Evolutionary conservation across 2,888 invertebrate species (phyloP).

Genomic region (Torymus texanus): DNA sequence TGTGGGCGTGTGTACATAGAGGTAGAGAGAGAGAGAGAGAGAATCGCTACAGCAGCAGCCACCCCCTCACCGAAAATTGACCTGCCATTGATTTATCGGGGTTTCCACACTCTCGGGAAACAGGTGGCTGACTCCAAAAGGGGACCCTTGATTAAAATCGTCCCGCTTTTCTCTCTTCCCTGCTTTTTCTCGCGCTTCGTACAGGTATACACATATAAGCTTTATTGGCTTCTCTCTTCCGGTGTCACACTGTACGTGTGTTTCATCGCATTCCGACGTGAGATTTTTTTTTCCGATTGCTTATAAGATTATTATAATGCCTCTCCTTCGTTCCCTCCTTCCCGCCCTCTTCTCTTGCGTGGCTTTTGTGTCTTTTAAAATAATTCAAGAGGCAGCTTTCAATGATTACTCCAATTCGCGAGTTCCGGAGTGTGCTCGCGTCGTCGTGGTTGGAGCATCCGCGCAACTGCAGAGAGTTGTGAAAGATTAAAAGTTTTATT

Average conservation of each 20-base stretch:
- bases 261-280: conserved; percentile 13
- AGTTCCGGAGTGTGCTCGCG: too few species aligned
- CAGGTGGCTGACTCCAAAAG: conserved; percentile 15
- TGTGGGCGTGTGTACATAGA: too few species aligned
- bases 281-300: background rate
- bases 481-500: conserved; percentile 16
- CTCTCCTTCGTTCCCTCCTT: background rate
- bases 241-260: background rate
- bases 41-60: background rate
- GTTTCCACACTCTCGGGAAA: background rate
- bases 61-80: conserved; percentile 12
- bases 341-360: too few species aligned
- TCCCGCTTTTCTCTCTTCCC: background rate
- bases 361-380: too few species aligned
- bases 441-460: too few species aligned
- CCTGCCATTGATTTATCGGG: conserved; percentile 26
- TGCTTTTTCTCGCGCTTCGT: background rate
- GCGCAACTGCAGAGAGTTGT: background rate
- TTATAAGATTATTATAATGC: conserved; percentile 6
- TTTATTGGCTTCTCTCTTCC: conserved; percentile 18
- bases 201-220: background rate
- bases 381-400: too few species aligned
- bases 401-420: too few species aligned
- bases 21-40: background rate
- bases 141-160: conserved; percentile 33